Conservation (phyloP, 2,888 invertebrate genomes). For the Diarsia mendica region DNA sequence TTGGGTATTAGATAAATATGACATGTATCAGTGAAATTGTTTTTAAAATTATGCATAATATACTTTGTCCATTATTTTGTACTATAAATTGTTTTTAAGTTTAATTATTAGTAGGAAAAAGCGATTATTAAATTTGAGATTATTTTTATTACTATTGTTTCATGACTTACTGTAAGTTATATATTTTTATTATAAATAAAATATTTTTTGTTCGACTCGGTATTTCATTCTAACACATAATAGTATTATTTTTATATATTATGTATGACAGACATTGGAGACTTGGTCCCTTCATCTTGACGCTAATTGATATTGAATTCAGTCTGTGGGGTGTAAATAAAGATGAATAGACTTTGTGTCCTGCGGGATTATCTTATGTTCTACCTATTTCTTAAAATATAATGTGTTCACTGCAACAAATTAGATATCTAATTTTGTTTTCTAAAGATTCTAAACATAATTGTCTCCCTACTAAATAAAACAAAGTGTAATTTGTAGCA, state of each 20-base stretch:
- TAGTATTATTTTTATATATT: too few species aligned
- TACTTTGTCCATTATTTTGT: slow-evolving; percentile 52
- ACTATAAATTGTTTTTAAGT: slow-evolving; percentile 24
- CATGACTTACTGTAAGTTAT: slow-evolving; percentile 40
- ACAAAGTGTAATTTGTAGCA: not conserved
- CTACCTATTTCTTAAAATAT: too few species aligned
- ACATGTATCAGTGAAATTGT: slow-evolving; percentile 33
- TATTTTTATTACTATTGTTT: slow-evolving; percentile 36
- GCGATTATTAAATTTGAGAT: slow-evolving; percentile 19
- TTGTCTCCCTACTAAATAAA: not conserved
- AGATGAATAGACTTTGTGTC: not conserved
- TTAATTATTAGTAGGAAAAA: slow-evolving; percentile 1
- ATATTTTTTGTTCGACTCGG: slow-evolving; percentile 39
- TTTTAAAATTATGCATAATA: slow-evolving; percentile 36
- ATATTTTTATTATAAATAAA: slow-evolving; percentile 44
- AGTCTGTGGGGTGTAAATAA: too few species aligned
- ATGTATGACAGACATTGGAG: too few species aligned
- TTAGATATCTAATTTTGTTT: not conserved
- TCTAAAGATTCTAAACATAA: not conserved
- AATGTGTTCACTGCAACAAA: not conserved
- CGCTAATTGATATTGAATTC: too few species aligned
- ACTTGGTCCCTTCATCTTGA: too few species aligned
- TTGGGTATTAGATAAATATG: slow-evolving; percentile 68
- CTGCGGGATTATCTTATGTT: too few species aligned
- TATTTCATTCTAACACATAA: not conserved